Evolutionary conservation across 1,140 invertebrate species (phyloP).

Genomic region (Dysdera silvatica): DNA sequence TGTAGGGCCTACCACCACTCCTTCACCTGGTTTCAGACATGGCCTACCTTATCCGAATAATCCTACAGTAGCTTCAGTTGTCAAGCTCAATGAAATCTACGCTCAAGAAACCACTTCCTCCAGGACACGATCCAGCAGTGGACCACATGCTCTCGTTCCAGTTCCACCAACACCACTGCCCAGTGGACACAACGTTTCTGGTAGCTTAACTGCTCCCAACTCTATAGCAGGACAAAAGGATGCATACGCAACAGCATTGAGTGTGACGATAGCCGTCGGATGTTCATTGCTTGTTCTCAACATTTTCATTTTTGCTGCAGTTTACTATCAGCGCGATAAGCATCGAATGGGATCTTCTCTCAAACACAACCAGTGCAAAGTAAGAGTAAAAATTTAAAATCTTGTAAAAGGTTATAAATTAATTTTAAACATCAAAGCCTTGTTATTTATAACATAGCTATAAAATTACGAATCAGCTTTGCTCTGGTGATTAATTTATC

Average conservation of each 20-base stretch:
- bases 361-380: too few species aligned
- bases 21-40: neutral
- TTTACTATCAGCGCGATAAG: conserved; percentile 89
- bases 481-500: too few species aligned
- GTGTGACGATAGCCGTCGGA: conserved; percentile 86
- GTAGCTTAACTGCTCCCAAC: conserved; percentile 58
- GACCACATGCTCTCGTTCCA: neutral
- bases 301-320: conserved; percentile 83
- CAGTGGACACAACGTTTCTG: conserved; percentile 47
- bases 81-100: neutral
- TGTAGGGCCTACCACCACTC: conserved; percentile 1
- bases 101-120: conserved; percentile 8
- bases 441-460: too few species aligned
- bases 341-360: too few species aligned
- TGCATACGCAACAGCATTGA: conserved; percentile 76
- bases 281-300: conserved; percentile 84
- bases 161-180: neutral
- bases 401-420: too few species aligned
- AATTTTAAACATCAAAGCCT: too few species aligned
- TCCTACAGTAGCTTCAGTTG: conserved; percentile 1
- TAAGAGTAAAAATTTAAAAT: too few species aligned
- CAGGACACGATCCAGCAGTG: too few species aligned
- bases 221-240: conserved; percentile 39
- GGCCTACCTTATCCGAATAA: neutral
- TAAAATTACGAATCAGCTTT: too few species aligned